phyloP scores from a whole-genome alignment of 2,888 invertebrate genomes.

The Smittia aterrima region DNA sequence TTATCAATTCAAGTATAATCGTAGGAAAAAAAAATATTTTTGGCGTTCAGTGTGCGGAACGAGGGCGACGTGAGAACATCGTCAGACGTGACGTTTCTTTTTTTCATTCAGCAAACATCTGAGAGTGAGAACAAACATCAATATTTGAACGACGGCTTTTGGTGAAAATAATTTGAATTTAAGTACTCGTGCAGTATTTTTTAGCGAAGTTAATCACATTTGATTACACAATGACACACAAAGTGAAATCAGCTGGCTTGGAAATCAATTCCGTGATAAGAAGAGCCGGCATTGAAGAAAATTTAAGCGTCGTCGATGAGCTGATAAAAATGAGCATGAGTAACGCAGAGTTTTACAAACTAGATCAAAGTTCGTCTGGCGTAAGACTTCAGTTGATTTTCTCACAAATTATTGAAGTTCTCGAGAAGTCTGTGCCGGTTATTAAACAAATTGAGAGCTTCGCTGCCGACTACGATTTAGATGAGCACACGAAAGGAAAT shows the following conservation, averaged over 20 bases:
- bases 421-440: slow-evolving; percentile 62
- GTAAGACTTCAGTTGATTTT: not conserved
- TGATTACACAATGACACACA: slow-evolving; percentile 1
- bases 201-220: not conserved
- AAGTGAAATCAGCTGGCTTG: slow-evolving; percentile 25
- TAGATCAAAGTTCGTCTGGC: slow-evolving; percentile 10
- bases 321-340: slow-evolving; percentile 10
- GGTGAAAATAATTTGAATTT: too few relatives aligned
- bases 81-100: not conserved
- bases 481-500: slow-evolving; percentile 80
- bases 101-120: not conserved
- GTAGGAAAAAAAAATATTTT: not conserved
- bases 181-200: too few relatives aligned
- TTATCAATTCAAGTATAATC: not conserved
- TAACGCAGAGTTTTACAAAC: slow-evolving; percentile 22
- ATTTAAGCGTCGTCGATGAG: slow-evolving; percentile 13
- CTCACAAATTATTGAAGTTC: not conserved
- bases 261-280: slow-evolving; percentile 20
- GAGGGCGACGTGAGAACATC: not conserved
- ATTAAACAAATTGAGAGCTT: slow-evolving; percentile 64
- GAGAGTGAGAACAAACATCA: not conserved
- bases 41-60: not conserved
- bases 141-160: not conserved
- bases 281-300: not conserved
- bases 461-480: slow-evolving; percentile 78